These are phyloP conservation scores for Forbesichthys papilliferus DNA, from an alignment of 2,113 vertebrate genomes.

Conservation along the genomic window DNA sequence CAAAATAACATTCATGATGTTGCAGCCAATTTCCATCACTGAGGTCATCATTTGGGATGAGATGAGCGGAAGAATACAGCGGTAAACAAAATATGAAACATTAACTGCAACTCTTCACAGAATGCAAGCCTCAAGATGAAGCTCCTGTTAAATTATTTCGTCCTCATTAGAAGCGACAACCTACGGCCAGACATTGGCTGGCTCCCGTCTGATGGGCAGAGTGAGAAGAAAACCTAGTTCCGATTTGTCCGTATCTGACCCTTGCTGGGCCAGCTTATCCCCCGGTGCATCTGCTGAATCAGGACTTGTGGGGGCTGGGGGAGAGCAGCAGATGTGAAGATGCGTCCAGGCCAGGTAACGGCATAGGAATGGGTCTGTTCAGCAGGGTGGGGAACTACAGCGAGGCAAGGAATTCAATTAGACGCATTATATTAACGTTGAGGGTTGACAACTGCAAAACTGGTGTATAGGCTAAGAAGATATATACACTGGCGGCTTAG, in stretches of 20 bases:
- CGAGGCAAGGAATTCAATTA: not conserved
- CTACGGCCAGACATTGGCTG: not conserved
- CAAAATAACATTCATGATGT: constrained; percentile 1
- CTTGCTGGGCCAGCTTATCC: not conserved
- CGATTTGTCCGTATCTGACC: not conserved
- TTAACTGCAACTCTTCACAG: constrained; percentile 27
- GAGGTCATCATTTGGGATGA: constrained; percentile 5
- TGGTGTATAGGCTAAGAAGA: too few relatives aligned
- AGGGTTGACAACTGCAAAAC: too few relatives aligned
- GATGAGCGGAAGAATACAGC: constrained; percentile 10
- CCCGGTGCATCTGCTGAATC: constrained; percentile 65
- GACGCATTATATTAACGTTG: too few relatives aligned
- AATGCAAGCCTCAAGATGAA: constrained; percentile 34
- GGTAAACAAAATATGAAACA: constrained; percentile 4
- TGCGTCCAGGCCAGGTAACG: constrained; percentile 83
- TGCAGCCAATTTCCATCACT: constrained; percentile 7
- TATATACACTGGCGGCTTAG: too few relatives aligned
- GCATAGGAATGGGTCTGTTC: constrained; percentile 86
- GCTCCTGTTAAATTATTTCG: constrained; percentile 33
- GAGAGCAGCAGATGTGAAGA: constrained; percentile 87
- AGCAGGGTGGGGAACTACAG: constrained; percentile 90
- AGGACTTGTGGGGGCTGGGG: constrained; percentile 87
- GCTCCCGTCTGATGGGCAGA: not conserved
- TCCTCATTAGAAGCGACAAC: constrained; percentile 4
- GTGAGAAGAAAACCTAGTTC: not conserved